phyloP scores from a whole-genome alignment of 2,797 vertebrate species.

The Myioborus miniatus region DNA sequence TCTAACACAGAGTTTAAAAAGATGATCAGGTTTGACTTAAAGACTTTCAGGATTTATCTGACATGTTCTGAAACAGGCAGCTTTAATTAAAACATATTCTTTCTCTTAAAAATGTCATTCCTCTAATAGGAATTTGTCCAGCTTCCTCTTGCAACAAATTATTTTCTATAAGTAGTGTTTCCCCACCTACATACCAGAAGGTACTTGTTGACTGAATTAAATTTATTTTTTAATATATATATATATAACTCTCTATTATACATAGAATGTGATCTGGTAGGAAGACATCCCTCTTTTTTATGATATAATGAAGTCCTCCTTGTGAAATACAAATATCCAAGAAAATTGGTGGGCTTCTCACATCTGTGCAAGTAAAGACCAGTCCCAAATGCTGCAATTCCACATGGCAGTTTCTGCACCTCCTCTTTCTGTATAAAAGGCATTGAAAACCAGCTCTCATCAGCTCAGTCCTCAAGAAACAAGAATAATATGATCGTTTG shows the following conservation, averaged over 20 bases:
- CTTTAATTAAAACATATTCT: neutral
- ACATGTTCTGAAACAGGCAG: neutral
- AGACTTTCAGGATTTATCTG: neutral
- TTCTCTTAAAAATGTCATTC: neutral
- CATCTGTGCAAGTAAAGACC: neutral
- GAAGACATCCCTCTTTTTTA: neutral
- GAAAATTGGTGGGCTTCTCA: neutral
- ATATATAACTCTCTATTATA: neutral
- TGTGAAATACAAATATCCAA: neutral
- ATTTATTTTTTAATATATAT: neutral
- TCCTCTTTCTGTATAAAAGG: neutral
- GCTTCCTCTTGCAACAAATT: neutral
- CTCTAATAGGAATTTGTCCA: neutral
- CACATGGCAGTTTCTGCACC: neutral
- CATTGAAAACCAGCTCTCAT: neutral
- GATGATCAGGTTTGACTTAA: neutral
- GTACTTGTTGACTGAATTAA: neutral
- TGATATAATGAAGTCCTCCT: neutral
- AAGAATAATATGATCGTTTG: neutral
- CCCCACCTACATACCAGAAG: neutral
- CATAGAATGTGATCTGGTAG: neutral
- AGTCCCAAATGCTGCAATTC: neutral
- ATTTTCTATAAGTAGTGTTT: neutral
- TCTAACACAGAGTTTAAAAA: neutral
- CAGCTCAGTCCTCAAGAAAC: neutral